Evolutionary conservation across 2,888 invertebrate genomes (phyloP).

Genomic region (Tortrix viridana): DNA sequence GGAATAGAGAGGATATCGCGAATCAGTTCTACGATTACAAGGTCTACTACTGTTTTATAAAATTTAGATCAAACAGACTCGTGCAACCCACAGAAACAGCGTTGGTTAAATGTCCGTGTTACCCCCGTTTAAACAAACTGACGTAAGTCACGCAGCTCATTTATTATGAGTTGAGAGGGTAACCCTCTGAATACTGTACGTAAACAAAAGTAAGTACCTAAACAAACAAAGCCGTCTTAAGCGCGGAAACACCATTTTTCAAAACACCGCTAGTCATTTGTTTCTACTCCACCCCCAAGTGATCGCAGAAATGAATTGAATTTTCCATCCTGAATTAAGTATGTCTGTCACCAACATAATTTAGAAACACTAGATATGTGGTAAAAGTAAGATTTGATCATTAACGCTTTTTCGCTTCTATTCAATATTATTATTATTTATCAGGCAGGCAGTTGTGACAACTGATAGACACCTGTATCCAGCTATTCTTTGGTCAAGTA

Average conservation of each 20-base stretch:
- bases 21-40: no score
- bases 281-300: slow-evolving; percentile 42
- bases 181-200: slow-evolving; percentile 17
- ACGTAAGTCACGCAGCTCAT: slow-evolving; percentile 16
- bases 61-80: not conserved
- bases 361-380: no score
- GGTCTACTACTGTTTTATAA: no score
- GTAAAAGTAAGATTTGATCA: no score
- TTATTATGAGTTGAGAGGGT: slow-evolving; percentile 34
- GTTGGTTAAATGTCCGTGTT: not conserved
- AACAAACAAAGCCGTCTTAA: slow-evolving; percentile 52
- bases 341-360: no score
- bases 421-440: no score
- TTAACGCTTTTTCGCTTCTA: no score
- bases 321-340: no score
- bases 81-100: not conserved
- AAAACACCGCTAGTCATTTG: slow-evolving; percentile 62
- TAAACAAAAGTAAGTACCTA: slow-evolving; percentile 39
- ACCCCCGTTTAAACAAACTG: slow-evolving; percentile 2
- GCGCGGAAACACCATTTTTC: slow-evolving; percentile 59
- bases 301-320: slow-evolving; percentile 24
- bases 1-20: no score
- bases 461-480: no score
- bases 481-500: no score
- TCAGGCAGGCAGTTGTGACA: no score